Evolutionary conservation across 2,888 invertebrate genomes (phyloP), one percentile per base, ranked within the genome.

Genomic region (Drosophila pullipes): DNA sequence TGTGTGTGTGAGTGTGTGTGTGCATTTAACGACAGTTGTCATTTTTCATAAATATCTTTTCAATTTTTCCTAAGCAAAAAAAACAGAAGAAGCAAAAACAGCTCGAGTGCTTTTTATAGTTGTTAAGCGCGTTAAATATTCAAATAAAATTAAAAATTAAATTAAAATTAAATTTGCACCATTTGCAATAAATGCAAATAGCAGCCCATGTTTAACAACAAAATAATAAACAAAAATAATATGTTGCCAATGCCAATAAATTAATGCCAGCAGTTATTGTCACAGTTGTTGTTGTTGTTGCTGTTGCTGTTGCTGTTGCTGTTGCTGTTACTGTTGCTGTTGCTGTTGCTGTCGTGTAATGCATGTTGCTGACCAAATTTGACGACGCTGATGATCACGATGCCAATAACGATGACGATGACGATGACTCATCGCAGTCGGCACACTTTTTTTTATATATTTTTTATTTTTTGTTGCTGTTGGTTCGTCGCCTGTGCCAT

Each of bases 1-100:
- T 28, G 6, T 10, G 25, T 22, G 18, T 30, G 7, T 2, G 0
- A 22, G 6, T 10, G 25, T 22, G 18, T 33, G 11, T 47, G 60
- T 61, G 41, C 28, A n/a, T 67, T 65, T 57, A 70, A 64, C 58
- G 76, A 81, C 85, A 76, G 76, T 85, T 89, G 88, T 78, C 85
- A 89, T 78, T 82, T 85, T 87, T 89, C 78, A 82, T 75, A 87
- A 82, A 89, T 87, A 84, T 74, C 25, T 68, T 73, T 71, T 60
- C 67, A 64, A 73, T 70, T 78, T 65, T 65, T 28, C 61, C n/a
- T 10, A 13, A 13, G 33, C 10, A 39, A n/a, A 28, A 2, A 3
- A 4, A 33, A 33, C 1, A 9, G 11, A 39, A 44, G 41, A 47
- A 30, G 25, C 35, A 4, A 6, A 25, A 13, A 11, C 18, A 28